These are phyloP conservation scores for Metalampra italica DNA, from an alignment of 2,888 invertebrate genomes.

Conservation along the genomic window DNA sequence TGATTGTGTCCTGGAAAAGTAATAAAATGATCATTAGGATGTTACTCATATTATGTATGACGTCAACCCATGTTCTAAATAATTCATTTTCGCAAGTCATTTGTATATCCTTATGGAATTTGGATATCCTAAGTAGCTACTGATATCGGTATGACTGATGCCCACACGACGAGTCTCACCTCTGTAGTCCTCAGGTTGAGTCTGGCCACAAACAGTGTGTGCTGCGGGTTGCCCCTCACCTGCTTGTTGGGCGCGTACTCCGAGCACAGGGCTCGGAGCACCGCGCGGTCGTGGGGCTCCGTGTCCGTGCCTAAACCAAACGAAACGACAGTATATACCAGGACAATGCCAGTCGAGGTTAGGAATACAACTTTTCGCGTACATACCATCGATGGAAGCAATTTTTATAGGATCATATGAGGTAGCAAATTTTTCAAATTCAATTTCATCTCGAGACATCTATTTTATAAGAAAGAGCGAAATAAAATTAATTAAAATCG, in stretches of 20 bases:
- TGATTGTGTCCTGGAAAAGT: conserved; percentile 70
- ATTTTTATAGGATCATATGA: conserved; percentile 89
- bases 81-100: too few species aligned
- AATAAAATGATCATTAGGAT: neutral
- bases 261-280: conserved; percentile 83
- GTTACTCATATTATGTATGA: too few species aligned
- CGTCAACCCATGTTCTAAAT: too few species aligned
- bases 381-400: conserved; percentile 89
- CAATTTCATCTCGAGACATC: conserved; percentile 30
- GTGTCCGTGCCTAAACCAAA: conserved; percentile 80
- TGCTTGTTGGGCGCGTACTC: conserved; percentile 82
- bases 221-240: conserved; percentile 82
- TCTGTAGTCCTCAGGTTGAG: conserved; percentile 83
- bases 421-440: conserved; percentile 49
- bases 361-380: neutral
- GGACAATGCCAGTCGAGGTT: neutral
- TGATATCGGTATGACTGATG: too few species aligned
- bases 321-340: neutral
- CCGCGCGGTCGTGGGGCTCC: conserved; percentile 88
- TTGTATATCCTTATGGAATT: too few species aligned
- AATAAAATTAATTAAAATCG: too few species aligned
- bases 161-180: too few species aligned
- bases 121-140: too few species aligned
- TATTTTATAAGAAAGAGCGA: neutral
- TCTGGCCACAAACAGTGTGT: conserved; percentile 87